Conservation (phyloP, 2,113 vertebrate genomes). For the Oenanthe melanoleuca region DNA sequence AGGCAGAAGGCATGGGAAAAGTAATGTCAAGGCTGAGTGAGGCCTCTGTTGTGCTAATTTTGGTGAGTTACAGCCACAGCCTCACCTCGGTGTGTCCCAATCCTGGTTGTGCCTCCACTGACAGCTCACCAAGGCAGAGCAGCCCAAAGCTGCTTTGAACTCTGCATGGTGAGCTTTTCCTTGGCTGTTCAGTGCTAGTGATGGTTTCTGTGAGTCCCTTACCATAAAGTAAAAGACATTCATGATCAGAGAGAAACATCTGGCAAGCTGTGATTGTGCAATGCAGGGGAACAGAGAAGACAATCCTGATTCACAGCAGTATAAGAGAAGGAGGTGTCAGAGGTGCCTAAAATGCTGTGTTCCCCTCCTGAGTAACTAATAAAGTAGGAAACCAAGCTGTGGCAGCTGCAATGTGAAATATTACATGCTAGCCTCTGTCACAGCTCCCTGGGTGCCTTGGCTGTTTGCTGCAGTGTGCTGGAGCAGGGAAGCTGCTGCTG, state of each 20-base stretch:
- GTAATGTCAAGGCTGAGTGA: not conserved
- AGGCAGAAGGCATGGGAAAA: not conserved
- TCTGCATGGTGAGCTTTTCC: not conserved
- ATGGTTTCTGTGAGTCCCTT: not conserved
- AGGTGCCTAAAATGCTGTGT: not conserved
- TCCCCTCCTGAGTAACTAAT: not conserved
- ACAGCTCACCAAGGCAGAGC: not conserved
- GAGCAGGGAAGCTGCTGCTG: not conserved
- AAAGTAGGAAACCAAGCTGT: not conserved
- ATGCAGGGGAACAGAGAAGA: not conserved
- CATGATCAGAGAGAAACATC: not conserved
- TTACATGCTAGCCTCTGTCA: fast-evolving
- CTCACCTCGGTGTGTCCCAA: not conserved
- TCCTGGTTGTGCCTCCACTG: not conserved
- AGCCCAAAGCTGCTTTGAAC: not conserved
- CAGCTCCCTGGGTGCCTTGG: not conserved
- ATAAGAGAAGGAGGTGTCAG: not conserved
- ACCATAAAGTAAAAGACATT: not conserved
- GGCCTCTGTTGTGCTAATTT: not conserved
- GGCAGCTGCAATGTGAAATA: not conserved
- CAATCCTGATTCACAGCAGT: not conserved
- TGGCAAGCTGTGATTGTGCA: fast-evolving
- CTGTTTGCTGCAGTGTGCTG: not conserved
- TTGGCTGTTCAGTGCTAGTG: not conserved
- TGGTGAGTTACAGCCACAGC: not conserved